phyloP scores from a whole-genome alignment of 2,888 invertebrate genomes.

The Andrena fulva region DNA sequence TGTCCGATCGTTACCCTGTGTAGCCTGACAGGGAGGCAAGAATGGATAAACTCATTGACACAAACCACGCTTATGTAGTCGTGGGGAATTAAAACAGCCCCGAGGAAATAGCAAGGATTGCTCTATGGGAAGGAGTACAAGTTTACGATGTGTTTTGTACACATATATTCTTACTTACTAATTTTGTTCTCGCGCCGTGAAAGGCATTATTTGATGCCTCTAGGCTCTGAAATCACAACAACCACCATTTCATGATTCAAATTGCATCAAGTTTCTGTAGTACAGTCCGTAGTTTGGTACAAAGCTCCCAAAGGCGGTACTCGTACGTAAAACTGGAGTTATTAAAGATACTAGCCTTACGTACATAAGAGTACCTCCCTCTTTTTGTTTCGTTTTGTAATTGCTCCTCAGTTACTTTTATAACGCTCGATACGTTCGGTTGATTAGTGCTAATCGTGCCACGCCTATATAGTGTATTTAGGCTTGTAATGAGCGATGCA shows the following conservation, averaged over 20 bases:
- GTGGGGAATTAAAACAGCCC: slow-evolving; percentile 68
- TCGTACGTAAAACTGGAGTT: slow-evolving; percentile 50
- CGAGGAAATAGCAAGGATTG: slow-evolving; percentile 67
- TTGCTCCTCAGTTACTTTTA: slow-evolving; percentile 45
- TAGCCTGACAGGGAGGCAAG: slow-evolving; percentile 55
- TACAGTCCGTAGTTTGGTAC: slow-evolving; percentile 77
- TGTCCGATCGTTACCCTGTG: slow-evolving; percentile 71
- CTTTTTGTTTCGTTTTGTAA: slow-evolving; percentile 14
- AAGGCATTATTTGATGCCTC: slow-evolving; percentile 85
- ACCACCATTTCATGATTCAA: slow-evolving; percentile 83
- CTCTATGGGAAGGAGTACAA: slow-evolving; percentile 73
- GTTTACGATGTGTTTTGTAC: slow-evolving; percentile 80
- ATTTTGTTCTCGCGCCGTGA: slow-evolving; percentile 85
- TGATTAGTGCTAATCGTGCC: slow-evolving; percentile 69
- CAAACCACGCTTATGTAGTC: slow-evolving; percentile 65
- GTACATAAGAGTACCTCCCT: slow-evolving; percentile 36
- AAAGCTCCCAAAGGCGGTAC: slow-evolving; percentile 71
- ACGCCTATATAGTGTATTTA: slow-evolving; percentile 70
- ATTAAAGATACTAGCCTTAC: slow-evolving; percentile 36
- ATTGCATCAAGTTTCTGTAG: slow-evolving; percentile 70
- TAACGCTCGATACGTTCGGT: slow-evolving; percentile 50
- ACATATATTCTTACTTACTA: slow-evolving; percentile 85
- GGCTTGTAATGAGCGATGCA: slow-evolving; percentile 71
- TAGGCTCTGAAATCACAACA: slow-evolving; percentile 85
- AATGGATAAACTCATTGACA: slow-evolving; percentile 66